Percentiles rank a stretch among this genome's conserved stretches.
These are phyloP conservation scores for Poliocrania exsul DNA, from an alignment of 2,797 vertebrate species.

Conservation along the genomic window DNA sequence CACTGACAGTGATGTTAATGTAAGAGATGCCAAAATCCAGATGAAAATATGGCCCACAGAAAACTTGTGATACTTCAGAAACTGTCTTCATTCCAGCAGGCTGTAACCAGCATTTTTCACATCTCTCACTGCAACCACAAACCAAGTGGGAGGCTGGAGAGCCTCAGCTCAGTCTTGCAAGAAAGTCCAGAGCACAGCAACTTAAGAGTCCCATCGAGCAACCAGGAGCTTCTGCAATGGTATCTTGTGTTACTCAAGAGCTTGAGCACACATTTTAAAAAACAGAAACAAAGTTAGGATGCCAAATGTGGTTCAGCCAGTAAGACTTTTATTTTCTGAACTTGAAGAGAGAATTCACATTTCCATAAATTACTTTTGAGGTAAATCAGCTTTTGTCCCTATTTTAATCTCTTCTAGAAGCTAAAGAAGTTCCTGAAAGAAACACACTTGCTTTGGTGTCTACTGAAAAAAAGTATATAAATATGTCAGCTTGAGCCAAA, in stretches of 20 bases:
- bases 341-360: background rate
- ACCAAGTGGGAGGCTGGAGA: background rate
- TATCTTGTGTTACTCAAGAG: background rate
- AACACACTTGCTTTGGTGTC: rapidly evolving
- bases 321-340: background rate
- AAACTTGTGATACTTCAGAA: background rate
- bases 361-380: background rate
- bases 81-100: background rate
- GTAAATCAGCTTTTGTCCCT: background rate
- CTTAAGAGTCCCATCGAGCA: background rate
- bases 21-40: background rate
- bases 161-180: background rate
- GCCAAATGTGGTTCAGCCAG: background rate
- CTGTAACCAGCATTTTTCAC: background rate
- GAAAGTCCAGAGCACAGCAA: background rate
- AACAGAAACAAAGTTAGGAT: background rate
- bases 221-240: no score
- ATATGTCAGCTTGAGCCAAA: background rate
- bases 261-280: background rate
- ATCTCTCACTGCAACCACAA: background rate
- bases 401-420: background rate
- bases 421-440: background rate
- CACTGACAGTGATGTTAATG: background rate
- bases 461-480: background rate
- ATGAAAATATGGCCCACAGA: background rate